Evolutionary conservation across 2,797 vertebrate species (phyloP), one percentile per base, ranked within the genome.

Genomic region (Xyrichtys novacula): DNA sequence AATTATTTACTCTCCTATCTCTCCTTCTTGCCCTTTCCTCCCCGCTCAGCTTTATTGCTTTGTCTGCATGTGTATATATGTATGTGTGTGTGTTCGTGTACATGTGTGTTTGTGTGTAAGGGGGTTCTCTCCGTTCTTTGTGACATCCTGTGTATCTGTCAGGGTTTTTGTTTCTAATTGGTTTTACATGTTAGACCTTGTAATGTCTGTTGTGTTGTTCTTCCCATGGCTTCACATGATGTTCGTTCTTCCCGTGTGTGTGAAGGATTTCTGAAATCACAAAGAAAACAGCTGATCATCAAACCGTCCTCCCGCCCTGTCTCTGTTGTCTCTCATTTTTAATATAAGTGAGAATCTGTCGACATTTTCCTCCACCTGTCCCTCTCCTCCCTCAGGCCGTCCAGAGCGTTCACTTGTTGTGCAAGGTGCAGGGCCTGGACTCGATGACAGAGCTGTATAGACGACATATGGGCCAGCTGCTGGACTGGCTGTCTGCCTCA

Each of bases 401-500:
- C 78, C 89, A 94, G 74, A 89, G 91, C 3, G 60, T 95, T 60
- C 81, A 78, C 28, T 34, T 74, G 0, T 80, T 99, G 89, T 95
- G 94, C 25, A 20, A 81, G 26, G 94, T 90, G 16, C 95, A 95
- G 76, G 85, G 77, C 3, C 7, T 95, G 64, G 72, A 73, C 14
- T 75, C 83, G 1, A 75, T 73, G 54, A 79, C 73, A n/a, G 89
- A 89, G 69, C 93, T 98, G 11, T 97, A 96, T 82, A 90, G 85
- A 40, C 93, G 88, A 50, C 96, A 98, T 73, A 91, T 95, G 78
- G 68, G 59, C 15, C 81, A 94, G 55, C 94, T 99, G 47, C 87
- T 99, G 89, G 93, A 94, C 46, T 95, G 93, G 94, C 80, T 98
- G 44, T 92, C 91, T 0, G 74, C 77, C 23, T 94, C 94, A 0